phyloP scores from a whole-genome alignment of 2,888 invertebrate genomes.

The Melipona beecheii region DNA sequence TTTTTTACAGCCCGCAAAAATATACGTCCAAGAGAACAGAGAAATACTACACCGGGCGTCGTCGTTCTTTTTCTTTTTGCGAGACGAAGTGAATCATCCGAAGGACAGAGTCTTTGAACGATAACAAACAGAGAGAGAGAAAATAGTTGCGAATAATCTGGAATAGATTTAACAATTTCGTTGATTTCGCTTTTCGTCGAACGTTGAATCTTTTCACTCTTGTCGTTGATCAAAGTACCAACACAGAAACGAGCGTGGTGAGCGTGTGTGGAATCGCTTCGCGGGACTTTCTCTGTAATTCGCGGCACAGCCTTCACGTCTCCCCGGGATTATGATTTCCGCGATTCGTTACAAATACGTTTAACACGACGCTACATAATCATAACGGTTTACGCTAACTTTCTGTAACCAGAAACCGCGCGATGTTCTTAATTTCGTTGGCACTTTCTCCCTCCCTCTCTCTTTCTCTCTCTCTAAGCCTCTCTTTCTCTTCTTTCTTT shows the following conservation, averaged over 20 bases:
- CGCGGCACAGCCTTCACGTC: slow-evolving; percentile 47
- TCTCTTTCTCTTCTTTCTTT: slow-evolving; percentile 4
- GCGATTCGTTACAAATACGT: slow-evolving; percentile 62
- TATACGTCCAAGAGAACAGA: not conserved
- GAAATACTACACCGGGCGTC: not conserved
- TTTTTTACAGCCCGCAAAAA: slow-evolving; percentile 27
- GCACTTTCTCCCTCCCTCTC: slow-evolving; percentile 44
- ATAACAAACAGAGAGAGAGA: too few species aligned
- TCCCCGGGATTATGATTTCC: slow-evolving; percentile 65
- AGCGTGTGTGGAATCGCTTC: slow-evolving; percentile 2
- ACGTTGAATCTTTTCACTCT: slow-evolving; percentile 28
- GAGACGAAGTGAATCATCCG: too few species aligned
- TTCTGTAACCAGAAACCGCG: slow-evolving; percentile 47
- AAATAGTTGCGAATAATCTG: not conserved
- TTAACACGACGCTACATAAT: slow-evolving; percentile 39
- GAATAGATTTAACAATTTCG: slow-evolving; percentile 13
- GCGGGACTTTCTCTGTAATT: slow-evolving; percentile 63
- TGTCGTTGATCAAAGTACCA: slow-evolving; percentile 16
- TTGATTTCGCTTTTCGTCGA: slow-evolving; percentile 58
- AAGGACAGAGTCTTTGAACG: too few species aligned
- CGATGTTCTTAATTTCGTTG: slow-evolving; percentile 57
- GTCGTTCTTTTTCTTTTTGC: not conserved
- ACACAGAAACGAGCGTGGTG: not conserved
- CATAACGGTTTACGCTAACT: slow-evolving; percentile 50
- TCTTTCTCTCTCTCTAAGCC: not conserved